Percentiles rank a stretch among this genome's conserved stretches.
phyloP scores from a whole-genome alignment of 53 echinoderm and acorn worm species.

The Apostichopus leukothele region DNA sequence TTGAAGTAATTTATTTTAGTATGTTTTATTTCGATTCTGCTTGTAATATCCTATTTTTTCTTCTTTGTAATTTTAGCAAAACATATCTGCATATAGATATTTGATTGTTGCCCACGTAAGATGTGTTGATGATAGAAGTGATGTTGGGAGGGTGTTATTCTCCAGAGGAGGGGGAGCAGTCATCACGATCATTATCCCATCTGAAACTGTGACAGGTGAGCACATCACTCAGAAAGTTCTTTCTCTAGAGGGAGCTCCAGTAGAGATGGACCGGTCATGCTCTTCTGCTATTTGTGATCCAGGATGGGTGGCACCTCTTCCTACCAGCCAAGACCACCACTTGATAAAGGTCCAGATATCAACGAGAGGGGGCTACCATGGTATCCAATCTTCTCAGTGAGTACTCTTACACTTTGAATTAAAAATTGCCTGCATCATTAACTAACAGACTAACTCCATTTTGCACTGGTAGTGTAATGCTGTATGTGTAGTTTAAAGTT shows the following conservation, averaged over 20 bases:
- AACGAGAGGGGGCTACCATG: conserved; percentile 12
- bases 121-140: conserved; percentile 4
- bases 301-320: conserved; percentile 27
- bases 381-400: conserved; percentile 1
- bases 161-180: neutral
- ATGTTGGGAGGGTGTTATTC: neutral
- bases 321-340: conserved; percentile 31
- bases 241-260: neutral
- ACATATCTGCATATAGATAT: too few relatives aligned
- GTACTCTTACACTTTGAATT: neutral
- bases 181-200: neutral
- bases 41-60: too few relatives aligned
- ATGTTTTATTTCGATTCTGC: too few relatives aligned
- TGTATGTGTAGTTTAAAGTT: too few relatives aligned
- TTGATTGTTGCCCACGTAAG: neutral
- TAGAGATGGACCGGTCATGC: conserved; percentile 15
- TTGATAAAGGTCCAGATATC: neutral
- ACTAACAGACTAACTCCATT: too few relatives aligned
- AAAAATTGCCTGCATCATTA: too few relatives aligned
- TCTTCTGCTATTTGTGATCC: conserved; percentile 14
- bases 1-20: too few relatives aligned
- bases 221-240: conserved; percentile 6
- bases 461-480: too few relatives aligned
- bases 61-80: too few relatives aligned
- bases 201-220: conserved; percentile 2